Base-by-base conservation (phyloP, 2,888 invertebrate genomes). In the Andricus quercusramuli region DNA sequence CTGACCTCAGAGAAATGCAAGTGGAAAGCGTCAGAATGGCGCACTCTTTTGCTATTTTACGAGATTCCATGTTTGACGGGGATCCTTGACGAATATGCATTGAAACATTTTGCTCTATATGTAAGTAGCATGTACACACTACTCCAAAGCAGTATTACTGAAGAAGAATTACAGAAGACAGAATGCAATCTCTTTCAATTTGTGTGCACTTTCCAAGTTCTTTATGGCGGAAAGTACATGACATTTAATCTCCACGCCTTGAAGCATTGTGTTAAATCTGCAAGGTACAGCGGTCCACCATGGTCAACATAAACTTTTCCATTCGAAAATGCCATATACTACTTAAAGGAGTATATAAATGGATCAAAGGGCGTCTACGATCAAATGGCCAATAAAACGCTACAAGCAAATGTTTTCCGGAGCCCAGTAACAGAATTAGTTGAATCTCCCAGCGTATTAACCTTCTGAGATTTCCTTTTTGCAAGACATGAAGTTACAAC, bases 301-400 rank as follows among this genome's bases (percentile, higher is more conserved):
- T 77, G 81, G 81, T 11, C 67, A 44, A 68, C 77, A 32, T 79
- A 70, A 15, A 79, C 77, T 1, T 59, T 81, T 32, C 66, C 81
- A 2, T 81, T 9, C 41, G 81, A 81, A 77, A 79, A 68, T 29
- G 51, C 77, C 17, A 79, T 81, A 9, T 77, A 37, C 51, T 13
- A 32, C 32, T 51, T 81, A 51, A 81, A 81, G 32, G 15, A 32
- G 6, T 66, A n/a, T 20, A 44, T 82, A 2, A 78, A 78, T 37
- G 82, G 79, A 4, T 44, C 79, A 3, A 79, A 76, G 64, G 78
- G 82, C 8, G 76, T 77, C 1, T 79, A 78, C 20, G 74, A 82
- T 37, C 78, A 80, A 80, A 79, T 79, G 44, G 37, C 65, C 8
- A 82, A 80, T 32, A 78, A 82, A 44, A 62, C 68, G 29, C 25